Base-by-base conservation (phyloP, 2,888 invertebrate genomes). In the Eretmocerus hayati region DNA sequence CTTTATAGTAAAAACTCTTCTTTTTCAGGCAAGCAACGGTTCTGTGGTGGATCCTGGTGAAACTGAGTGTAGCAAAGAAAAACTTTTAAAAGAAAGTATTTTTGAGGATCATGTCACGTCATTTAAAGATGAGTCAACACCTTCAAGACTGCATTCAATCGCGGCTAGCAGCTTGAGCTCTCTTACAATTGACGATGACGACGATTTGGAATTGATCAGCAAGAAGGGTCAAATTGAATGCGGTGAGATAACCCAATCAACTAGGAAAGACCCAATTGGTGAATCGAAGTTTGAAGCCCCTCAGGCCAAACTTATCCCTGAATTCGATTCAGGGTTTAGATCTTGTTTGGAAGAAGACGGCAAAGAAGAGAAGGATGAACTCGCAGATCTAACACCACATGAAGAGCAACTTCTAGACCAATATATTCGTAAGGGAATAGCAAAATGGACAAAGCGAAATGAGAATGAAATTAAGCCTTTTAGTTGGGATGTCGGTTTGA, bases 41-140 rank as follows among this genome's bases (percentile, higher is more conserved):
- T 35, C 45, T 22, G n/a, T n/a, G n/a, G n/a, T n/a, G n/a, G n/a
- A n/a, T n/a, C 11, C 20, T 19, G 4, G 30, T 5, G 35, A 46
- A 2, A 23, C 23, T 37, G 52, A 52, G 26, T 32, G 6, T 22
- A 33, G 16, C 39, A 15, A 19, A 23, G 46, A 41, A 38, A 49
- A 41, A 18, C 22, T 15, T 40, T 19, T 21, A 21, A 54, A 50
- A 39, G 30, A 32, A 19, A 85, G 85, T 48, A 83, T 88, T 53
- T 90, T 89, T 67, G 87, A 85, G 65, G 90, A 90, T 72, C 80
- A 84, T 41, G 73, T 83, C 18, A 82, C 82, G 5, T 83, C 81
- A 26, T 93, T 88, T 72, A 84, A 85, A 62, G 87, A 88, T 62
- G 93, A 93, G 71, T 86, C 86, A 58, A 92, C 92, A 0, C 92